Conservation (phyloP, 2,888 invertebrate species). For the Pocota personata region DNA sequence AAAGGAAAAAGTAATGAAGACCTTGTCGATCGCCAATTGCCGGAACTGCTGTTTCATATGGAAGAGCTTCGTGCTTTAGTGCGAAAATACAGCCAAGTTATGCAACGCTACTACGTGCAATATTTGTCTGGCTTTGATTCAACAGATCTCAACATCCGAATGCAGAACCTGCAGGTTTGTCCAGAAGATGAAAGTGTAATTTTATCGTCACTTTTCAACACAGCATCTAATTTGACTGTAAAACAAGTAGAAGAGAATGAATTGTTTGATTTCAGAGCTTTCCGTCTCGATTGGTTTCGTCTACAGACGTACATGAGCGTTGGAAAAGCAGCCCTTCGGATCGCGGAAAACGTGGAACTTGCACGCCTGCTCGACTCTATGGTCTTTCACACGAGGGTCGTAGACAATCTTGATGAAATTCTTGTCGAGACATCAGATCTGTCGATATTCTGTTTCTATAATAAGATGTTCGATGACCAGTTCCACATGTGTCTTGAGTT, state of each 20-base stretch:
- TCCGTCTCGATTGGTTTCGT: conserved; percentile 98
- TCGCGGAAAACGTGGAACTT: conserved; percentile 93
- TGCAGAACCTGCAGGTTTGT: conserved; percentile 91
- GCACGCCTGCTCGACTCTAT: conserved; percentile 97
- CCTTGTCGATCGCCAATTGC: conserved; percentile 96
- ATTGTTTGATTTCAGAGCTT: conserved; percentile 96
- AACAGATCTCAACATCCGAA: conserved; percentile 92
- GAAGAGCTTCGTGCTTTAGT: conserved; percentile 97
- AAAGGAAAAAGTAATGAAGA: conserved; percentile 94
- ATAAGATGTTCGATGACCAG: conserved; percentile 97
- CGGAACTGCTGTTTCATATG: conserved; percentile 98
- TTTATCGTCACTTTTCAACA: conserved; percentile 95
- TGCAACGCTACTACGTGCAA: conserved; percentile 98
- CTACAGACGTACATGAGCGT: conserved; percentile 97
- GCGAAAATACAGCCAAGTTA: conserved; percentile 97
- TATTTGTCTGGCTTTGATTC: conserved; percentile 98
- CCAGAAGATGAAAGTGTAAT: conserved; percentile 98
- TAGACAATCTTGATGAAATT: conserved; percentile 98
- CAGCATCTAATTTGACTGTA: conserved; percentile 92
- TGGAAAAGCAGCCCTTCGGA: conserved; percentile 89
- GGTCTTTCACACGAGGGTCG: conserved; percentile 98
- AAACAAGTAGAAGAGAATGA: conserved; percentile 99
- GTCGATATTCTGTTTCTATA: conserved; percentile 98
- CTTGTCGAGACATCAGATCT: conserved; percentile 98
- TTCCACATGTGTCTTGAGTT: conserved; percentile 99